Base-by-base conservation (phyloP, 2,888 invertebrate genomes). In the Doris montereyensis region DNA sequence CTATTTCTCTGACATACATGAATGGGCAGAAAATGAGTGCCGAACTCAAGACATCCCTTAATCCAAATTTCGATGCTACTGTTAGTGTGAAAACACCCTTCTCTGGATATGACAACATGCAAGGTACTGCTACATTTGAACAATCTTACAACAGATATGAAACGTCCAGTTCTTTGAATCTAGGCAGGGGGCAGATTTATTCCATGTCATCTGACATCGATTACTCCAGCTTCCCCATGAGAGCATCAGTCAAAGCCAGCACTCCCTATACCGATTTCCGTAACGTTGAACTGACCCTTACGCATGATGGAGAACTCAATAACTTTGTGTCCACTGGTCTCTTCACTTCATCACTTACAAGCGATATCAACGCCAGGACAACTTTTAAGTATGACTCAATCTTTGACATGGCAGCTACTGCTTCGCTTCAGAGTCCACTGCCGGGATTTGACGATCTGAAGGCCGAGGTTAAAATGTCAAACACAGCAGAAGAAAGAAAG, bases 1-100 rank as follows among this genome's bases (percentile, higher is more conserved):
- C 74, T 28, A 30, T 30, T 30, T 57, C 60, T 17, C 28, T 74
- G 74, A 74, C 74, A n/a, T 70, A 77, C 41, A 70, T 35, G n/a
- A n/a, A 35, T 24, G 17, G 52, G 35, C 32, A 74, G 68, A n/a
- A 68, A 26, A 30, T 74, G 17, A 77, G 77, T 0, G 17, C 21
- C 13, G 80, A 80, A 21, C 52, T 80, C 17, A 65, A 74, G 8
- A 52, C 73, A 32, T n/a, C 67, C 2, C 4, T 75, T 32, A n/a
- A 21, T 24, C 80, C 80, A 35, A 77, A 73, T 4, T 77, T 67
- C 17, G 82, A 79, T 57, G 82, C 72, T 57, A 77, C 68, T 0
- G 30, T 84, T 1, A 81, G 73, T 17, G 35, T 85, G 0, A 83
- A 82, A 72, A 85, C 85, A 17, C 86, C 85, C n/a, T 78, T 85